A percentile compares a stretch with the other conserved stretches of the same genome.
phyloP scores from a whole-genome alignment of 2,113 vertebrate genomes.

The Centropus bengalensis region DNA sequence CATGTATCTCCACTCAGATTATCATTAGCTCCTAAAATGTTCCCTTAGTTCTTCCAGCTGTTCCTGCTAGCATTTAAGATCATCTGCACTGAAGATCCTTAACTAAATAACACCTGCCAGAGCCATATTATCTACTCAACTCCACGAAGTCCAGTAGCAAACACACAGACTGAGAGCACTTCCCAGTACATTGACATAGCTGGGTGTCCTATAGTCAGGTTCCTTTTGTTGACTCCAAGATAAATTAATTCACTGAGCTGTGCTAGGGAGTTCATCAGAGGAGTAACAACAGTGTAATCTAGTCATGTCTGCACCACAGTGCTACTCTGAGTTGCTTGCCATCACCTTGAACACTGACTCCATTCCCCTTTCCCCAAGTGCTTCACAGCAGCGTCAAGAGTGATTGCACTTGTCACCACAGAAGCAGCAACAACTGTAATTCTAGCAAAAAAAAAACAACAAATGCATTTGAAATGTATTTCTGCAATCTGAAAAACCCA shows the following conservation, averaged over 20 bases:
- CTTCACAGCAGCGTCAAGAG: neutral
- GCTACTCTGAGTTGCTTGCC: neutral
- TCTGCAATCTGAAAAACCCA: neutral
- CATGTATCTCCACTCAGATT: accelerated
- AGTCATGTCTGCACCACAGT: neutral
- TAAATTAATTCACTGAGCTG: neutral
- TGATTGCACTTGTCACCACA: neutral
- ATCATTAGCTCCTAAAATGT: neutral
- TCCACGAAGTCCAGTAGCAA: neutral
- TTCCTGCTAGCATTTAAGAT: neutral
- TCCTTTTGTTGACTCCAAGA: neutral
- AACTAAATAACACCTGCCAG: neutral
- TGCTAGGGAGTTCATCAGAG: neutral
- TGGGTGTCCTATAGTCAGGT: neutral
- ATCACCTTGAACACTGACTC: neutral
- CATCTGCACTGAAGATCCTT: neutral
- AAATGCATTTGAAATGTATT: neutral
- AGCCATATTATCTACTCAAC: neutral
- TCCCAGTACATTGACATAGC: neutral
- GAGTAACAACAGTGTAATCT: neutral
- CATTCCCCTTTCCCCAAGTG: neutral
- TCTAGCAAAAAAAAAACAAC: neutral
- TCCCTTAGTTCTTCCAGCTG: neutral
- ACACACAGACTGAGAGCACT: neutral
- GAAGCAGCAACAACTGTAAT: conserved; percentile 5